phyloP scores from a whole-genome alignment of 2,888 invertebrate genomes.

The Troilus luridus region DNA sequence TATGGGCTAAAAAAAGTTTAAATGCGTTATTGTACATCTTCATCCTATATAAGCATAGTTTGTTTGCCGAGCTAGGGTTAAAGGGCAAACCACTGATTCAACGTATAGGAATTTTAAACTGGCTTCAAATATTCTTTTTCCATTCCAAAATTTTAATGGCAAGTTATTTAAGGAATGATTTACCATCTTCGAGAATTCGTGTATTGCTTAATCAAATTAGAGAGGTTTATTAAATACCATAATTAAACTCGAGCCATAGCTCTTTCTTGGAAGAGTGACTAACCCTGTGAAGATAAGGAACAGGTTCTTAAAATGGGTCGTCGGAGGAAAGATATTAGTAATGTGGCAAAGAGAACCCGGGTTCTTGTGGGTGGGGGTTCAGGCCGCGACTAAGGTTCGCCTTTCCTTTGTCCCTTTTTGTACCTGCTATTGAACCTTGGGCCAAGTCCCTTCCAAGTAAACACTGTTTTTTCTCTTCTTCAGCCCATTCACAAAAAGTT shows the following conservation, averaged over 20 bases:
- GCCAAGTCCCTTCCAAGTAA: background rate
- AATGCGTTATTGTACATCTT: too few relatives aligned
- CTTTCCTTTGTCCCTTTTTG: slow-evolving; percentile 40
- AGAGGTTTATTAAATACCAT: background rate
- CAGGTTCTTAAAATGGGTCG: slow-evolving; percentile 22
- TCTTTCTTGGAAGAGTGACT: background rate
- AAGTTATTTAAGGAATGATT: background rate
- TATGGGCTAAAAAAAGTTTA: too few relatives aligned
- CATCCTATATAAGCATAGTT: too few relatives aligned
- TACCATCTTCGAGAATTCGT: background rate
- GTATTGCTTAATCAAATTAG: slow-evolving; percentile 26
- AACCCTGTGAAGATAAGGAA: slow-evolving; percentile 17
- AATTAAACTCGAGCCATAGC: background rate
- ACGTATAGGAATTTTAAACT: too few relatives aligned
- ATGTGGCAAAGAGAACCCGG: background rate
- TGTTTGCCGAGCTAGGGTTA: too few relatives aligned
- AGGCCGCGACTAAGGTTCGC: background rate
- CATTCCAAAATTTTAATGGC: too few relatives aligned
- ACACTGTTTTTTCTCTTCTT: background rate
- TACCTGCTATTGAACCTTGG: background rate
- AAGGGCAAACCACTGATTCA: too few relatives aligned
- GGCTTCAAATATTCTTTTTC: too few relatives aligned
- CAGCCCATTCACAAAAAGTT: slow-evolving; percentile 1
- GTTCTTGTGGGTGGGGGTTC: background rate
- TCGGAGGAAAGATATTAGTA: background rate